Conservation (phyloP, 2,113 vertebrate genomes). For the Egretta garzetta region DNA sequence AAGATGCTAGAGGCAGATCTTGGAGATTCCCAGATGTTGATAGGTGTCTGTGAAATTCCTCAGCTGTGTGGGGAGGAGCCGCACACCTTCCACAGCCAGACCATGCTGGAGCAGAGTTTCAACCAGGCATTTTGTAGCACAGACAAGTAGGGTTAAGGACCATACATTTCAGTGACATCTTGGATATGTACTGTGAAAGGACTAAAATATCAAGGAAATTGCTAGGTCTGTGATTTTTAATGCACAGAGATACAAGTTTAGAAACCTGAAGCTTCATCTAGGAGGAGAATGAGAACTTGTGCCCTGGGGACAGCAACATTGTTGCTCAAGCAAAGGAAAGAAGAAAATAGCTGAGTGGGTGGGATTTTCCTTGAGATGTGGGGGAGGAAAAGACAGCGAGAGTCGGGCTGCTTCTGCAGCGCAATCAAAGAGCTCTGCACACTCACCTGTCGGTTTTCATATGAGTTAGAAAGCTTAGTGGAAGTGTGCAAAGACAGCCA, state of each 20-base stretch:
- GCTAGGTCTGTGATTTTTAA: neutral
- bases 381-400: neutral
- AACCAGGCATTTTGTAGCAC: neutral
- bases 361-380: neutral
- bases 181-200: neutral
- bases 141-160: neutral
- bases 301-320: neutral
- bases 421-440: neutral
- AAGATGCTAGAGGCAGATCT: neutral
- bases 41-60: neutral
- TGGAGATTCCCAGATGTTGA: neutral
- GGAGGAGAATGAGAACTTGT: neutral
- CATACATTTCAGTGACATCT: neutral
- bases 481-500: neutral
- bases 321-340: neutral
- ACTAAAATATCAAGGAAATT: neutral
- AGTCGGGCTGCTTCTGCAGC: neutral
- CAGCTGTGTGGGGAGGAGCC: neutral
- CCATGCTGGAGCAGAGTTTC: neutral
- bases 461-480: neutral
- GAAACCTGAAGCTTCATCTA: neutral
- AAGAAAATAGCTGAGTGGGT: conserved; percentile 4
- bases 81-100: neutral
- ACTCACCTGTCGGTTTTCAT: neutral
- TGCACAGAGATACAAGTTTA: neutral